A percentile compares a stretch with the other conserved stretches of the same genome.
Evolutionary conservation across 2,113 vertebrate species (phyloP).

Genomic region (Barnardius zonarius): DNA sequence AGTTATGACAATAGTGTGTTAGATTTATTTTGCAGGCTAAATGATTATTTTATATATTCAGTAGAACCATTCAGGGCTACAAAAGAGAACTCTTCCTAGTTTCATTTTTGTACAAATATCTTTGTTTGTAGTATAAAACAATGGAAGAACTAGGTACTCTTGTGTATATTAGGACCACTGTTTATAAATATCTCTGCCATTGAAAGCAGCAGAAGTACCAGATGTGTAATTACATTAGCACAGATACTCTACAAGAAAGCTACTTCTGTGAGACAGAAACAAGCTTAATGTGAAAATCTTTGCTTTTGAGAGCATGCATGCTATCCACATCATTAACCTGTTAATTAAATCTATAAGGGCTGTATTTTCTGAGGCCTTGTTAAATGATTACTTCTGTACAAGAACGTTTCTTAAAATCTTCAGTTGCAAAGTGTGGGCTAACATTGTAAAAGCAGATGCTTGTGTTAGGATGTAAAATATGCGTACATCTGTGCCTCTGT

Average conservation of each 20-base stretch:
- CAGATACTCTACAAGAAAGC: conserved; percentile 44
- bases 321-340: conserved; percentile 59
- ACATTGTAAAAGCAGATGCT: neutral
- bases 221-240: conserved; percentile 55
- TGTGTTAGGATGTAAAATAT: neutral
- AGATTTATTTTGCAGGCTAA: conserved; percentile 17
- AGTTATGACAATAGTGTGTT: neutral
- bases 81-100: neutral
- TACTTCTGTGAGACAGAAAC: conserved; percentile 21
- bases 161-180: conserved; percentile 38
- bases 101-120: conserved; percentile 43
- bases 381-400: conserved; percentile 25
- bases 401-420: neutral
- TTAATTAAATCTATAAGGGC: conserved; percentile 48
- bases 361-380: conserved; percentile 34
- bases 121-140: conserved; percentile 20
- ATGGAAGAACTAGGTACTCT: conserved; percentile 10
- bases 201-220: conserved; percentile 44
- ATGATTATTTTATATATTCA: conserved; percentile 12
- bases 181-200: conserved; percentile 45
- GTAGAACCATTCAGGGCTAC: neutral
- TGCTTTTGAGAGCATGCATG: neutral
- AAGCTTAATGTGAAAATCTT: conserved; percentile 50
- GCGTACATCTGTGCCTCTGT: neutral
- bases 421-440: neutral